Evolutionary conservation across 2,797 vertebrate species (phyloP), one percentile per base, ranked within the genome.

Genomic region (Orestias chungarensis): DNA sequence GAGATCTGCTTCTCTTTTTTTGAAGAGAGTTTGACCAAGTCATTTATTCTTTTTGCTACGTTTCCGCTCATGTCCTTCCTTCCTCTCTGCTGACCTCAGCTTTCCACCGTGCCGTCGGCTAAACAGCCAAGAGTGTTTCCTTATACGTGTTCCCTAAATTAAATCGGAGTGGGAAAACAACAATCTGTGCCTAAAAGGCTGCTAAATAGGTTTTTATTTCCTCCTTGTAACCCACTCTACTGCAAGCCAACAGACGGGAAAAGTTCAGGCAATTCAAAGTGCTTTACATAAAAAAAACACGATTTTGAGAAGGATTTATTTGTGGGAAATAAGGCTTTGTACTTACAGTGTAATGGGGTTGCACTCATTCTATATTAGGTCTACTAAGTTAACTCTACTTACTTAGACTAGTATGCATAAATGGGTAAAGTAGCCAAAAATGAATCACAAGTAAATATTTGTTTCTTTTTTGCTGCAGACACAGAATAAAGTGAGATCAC

Each of bases 61-160:
- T 78, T 82, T 86, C 78, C 83, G 70, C 79, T 38, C 29, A 25
- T 3, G 31, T 73, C 71, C 68, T 92, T 93, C 91, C 92, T 93
- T 92, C 92, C 83, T 89, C 80, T 91, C 44, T 93, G 91, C 92
- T 93, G 92, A 93, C 81, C 59, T 80, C 72, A 61, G 67, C 73
- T 87, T 89, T 87, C 76, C 79, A 75, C 68, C 20, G 81, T 67
- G 52, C 9, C 11, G 62, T 64, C 40, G 68, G 67, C 67, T 46
- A 50, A 73, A 57, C 44, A 20, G 42, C 33, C 23, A 15, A 43
- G 20, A 70, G 61, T 69, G 11, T 44, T 52, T 83, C 62, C 61
- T 59, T 64, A 20, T 9, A 7, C 3, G 12, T 40, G 35, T 23
- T 61, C 64, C n/a, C 20, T 29, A 55, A 40, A 52, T 71, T 20